Evolutionary conservation across 2,797 vertebrate species (phyloP), one percentile per base, ranked within the genome.

Genomic region (Peromyscus aztecus): DNA sequence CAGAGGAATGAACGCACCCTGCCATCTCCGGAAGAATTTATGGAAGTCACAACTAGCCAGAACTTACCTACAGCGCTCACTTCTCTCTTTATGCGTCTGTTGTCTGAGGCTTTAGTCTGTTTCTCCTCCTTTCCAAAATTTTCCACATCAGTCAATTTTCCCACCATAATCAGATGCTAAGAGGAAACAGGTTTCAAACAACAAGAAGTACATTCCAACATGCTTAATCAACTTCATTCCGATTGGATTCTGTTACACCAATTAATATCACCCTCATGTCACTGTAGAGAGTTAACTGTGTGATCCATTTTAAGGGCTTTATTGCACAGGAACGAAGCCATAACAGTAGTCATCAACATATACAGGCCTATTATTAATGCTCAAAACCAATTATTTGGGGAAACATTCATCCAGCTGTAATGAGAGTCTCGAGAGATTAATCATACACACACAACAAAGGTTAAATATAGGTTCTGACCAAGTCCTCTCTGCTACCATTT

Each of bases 401-500:
- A 95, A 90, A 96, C 71, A 89, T 89, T 96, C 93, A 94, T 43
- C 94, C 95, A 96, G 1, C 91, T 95, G 67, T 97, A 97, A 98
- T 98, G 97, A 98, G 89, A 91, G 69, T 91, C 85, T 95, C 69
- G 73, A 59, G 9, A 86, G 75, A 97, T 94, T 95, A 97, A 87
- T 73, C 93, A 92, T 59, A 49, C 43, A 92, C 27, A 90, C 37
- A 40, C 86, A 87, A 23, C 85, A 83, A 73, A 61, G 29, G 23
- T 86, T 95, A 94, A 96, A 97, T 57, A 96, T 94, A 85, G 37
- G 9, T 92, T 95, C 98, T 96, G 91, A 94, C 89, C 97, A 97
- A 97, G 97, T 97, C 95, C 95, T 96, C 80, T 96, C 43, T 21
- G 95, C 95, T 95, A 76, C 77, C 90, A 91, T 97, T 97, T 96